Evolutionary conservation across 2,797 vertebrate species (phyloP).

Genomic region (Oryzias dopingdopingensis): DNA sequence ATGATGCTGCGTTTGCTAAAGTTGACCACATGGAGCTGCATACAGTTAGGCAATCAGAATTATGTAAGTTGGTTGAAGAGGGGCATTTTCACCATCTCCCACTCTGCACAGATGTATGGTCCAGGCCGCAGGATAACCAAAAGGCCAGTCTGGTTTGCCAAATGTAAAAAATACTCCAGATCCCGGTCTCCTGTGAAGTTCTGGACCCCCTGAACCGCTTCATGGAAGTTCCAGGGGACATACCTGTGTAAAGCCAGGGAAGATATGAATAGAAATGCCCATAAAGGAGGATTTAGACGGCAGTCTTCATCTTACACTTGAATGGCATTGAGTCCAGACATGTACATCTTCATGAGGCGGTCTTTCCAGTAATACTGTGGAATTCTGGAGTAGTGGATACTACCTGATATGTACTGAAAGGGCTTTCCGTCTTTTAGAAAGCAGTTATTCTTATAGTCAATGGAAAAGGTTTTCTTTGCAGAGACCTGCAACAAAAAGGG

Average conservation of each 20-base stretch:
- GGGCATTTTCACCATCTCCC: conserved; percentile 90
- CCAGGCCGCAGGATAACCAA: conserved; percentile 94
- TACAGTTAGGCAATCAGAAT: background rate
- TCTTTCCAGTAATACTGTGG: conserved; percentile 89
- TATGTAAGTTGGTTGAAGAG: background rate
- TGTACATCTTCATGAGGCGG: conserved; percentile 91
- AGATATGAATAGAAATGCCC: background rate
- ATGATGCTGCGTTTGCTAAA: background rate
- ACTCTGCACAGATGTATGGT: conserved; percentile 98
- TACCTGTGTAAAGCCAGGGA: conserved; percentile 77
- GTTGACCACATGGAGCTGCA: no score
- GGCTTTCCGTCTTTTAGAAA: conserved; percentile 87
- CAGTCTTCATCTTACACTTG: conserved; percentile 80
- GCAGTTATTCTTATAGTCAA: conserved; percentile 83
- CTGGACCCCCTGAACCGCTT: conserved; percentile 80
- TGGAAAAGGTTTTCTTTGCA: conserved; percentile 78
- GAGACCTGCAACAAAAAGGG: conserved; percentile 50
- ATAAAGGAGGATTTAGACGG: background rate
- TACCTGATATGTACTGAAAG: conserved; percentile 94
- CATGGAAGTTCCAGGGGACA: conserved; percentile 96
- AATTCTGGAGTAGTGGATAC: conserved; percentile 92
- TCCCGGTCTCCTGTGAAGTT: conserved; percentile 86
- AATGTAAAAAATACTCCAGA: conserved; percentile 85
- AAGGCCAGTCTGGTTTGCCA: conserved; percentile 86
- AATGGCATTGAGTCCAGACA: conserved; percentile 89